These are phyloP conservation scores for Eledona agricola DNA, from an alignment of 2,888 invertebrate species.

Conservation along the genomic window DNA sequence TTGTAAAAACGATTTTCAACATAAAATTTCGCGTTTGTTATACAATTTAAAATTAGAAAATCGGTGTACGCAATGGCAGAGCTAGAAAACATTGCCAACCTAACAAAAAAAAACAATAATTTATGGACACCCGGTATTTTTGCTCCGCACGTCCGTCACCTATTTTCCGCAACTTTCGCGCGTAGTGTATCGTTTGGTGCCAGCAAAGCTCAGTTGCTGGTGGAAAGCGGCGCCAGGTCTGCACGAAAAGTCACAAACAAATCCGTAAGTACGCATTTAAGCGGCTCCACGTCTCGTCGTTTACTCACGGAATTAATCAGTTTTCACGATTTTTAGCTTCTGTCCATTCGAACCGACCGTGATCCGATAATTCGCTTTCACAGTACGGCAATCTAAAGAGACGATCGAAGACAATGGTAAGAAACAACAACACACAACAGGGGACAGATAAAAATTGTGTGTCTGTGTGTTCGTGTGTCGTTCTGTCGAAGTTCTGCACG, in stretches of 20 bases:
- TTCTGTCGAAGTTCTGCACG: not conserved
- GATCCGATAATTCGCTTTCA: conserved; percentile 61
- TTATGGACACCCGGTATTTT: too few relatives aligned
- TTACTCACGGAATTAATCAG: conserved; percentile 45
- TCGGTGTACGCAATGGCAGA: too few relatives aligned
- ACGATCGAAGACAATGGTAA: conserved; percentile 16
- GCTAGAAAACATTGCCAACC: too few relatives aligned
- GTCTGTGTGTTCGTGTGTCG: conserved; percentile 2
- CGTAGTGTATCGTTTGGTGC: conserved; percentile 9
- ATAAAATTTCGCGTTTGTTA: too few relatives aligned
- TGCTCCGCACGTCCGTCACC: too few relatives aligned
- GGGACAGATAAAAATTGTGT: conserved; percentile 2
- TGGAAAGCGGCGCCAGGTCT: conserved; percentile 8
- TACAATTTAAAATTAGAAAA: too few relatives aligned
- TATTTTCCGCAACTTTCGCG: too few relatives aligned
- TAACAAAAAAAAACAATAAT: too few relatives aligned
- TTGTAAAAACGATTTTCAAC: too few relatives aligned
- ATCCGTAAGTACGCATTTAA: too few relatives aligned
- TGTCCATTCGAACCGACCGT: conserved; percentile 56
- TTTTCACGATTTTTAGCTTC: conserved; percentile 59
- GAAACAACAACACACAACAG: not conserved
- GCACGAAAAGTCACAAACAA: conserved; percentile 11
- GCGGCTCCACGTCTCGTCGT: too few relatives aligned
- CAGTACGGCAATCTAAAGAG: conserved; percentile 56
- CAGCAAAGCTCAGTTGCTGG: conserved; percentile 28